Evolutionary conservation across 1,140 invertebrate genomes (phyloP), one percentile per base, ranked within the genome.

Genomic region (Caenorhabditis briggsae): DNA sequence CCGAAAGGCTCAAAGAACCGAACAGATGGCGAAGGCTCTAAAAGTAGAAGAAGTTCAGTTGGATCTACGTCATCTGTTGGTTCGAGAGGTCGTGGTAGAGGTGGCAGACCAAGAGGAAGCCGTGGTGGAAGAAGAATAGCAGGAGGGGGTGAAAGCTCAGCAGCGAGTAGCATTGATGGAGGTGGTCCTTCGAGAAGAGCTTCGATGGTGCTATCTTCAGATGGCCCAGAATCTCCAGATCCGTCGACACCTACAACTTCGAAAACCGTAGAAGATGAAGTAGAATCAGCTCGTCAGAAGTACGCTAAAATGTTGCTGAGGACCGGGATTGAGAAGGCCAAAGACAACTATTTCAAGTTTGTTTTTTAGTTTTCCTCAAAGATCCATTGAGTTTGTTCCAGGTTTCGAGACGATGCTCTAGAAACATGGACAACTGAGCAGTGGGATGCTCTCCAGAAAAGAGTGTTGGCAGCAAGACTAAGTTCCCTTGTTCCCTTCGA

Each of bases 1-100:
- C 70, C 70, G 50, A 12, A 46, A 23, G 70, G 70, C 14, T 78
- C 70, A n/a, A 48, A 41, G 14, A 78, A 78, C 53, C 70, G 70
- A 11, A 78, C 48, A 41, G 70, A 78, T 5, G 70, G 70, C 12
- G 70, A 78, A 20, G 41, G 14, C 5, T 12, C 64, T 12, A 70
- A 70, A 25, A 43, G 23, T 14, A 43, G 46, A 18, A 70, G 64
- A 70, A 46, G 46, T 64, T 64, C 61, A 64, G 41, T 25, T 6
- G 33, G 7, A 43, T 70, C 64, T 12, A 46, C 14, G 16, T 46
- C 70, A 5, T 23, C 46, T 50, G 7, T 11, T 46, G 46, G 33
- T 46, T 53, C 50, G 33, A 18, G 64, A 46, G 64, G 64, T 18
- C 70, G 70, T 25, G 64, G 64, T 46, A 33, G 64, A 18, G 64